Evolutionary conservation across 2,888 invertebrate species (phyloP), one percentile per base, ranked within the genome.

Genomic region (Brachynemurus nebulosus): DNA sequence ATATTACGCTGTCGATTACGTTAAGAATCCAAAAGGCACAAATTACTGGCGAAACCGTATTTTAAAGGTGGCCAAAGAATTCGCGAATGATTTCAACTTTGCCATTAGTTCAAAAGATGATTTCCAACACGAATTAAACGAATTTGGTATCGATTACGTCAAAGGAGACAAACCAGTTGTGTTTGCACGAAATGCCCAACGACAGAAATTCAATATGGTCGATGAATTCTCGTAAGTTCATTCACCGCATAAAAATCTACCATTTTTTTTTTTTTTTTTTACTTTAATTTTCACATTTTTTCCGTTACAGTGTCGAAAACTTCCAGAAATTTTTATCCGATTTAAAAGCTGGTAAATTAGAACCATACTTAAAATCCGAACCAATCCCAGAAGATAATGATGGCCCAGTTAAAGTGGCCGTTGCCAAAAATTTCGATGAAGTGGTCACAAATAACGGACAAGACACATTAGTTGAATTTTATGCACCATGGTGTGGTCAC

Each of bases 1-100:
- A 20, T 98, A 90, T 67, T 99, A 83, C 65, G 75, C 72, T 53
- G 93, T 98, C 9, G 97, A 99, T 66, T 98, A 98, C 59, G 75
- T 80, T 20, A 97, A 95, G 71, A 97, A 98, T 65, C 74, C 84
- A 18, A 99, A 99, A 68, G 97, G 92, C 40, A 95, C 96, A 42
- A 96, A 98, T 70, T 98, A 98, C 72, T 98, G 97, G 96, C 83
- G 95, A 57, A 96, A 96, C 69, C 80, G 96, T 52, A 80, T 96
- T 41, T 75, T 96, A 55, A 96, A 96, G 70, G 79, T 88, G 9
- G 86, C 84, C 47, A 77, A 86, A 60, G 74, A 79, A 50, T 71
- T 75, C 60, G 62, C 71, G 38, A 72, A 71, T 21, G 72, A 74
- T 37, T 74, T 84, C 30, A 79, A 70, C 53, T 98, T 96, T 69